These are phyloP conservation scores for Palaemon carinicauda DNA, from an alignment of 1,140 invertebrate species.

Conservation along the genomic window DNA sequence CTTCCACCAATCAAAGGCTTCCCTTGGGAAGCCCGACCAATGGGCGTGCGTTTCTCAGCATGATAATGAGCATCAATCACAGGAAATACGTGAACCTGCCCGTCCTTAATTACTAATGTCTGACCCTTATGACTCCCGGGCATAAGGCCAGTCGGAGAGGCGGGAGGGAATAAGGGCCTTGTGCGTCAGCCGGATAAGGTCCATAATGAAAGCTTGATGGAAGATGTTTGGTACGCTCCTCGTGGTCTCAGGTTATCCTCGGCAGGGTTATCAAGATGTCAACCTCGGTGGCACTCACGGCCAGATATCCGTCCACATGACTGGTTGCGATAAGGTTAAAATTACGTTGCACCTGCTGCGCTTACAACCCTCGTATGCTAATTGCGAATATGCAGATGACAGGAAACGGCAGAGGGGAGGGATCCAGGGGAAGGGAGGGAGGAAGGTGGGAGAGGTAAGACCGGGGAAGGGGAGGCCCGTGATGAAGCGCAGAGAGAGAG, in stretches of 20 bases:
- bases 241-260: constrained; percentile 20
- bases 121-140: background rate
- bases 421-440: background rate
- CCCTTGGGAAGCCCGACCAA: constrained; percentile 30
- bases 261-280: constrained; percentile 48
- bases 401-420: constrained; percentile 27
- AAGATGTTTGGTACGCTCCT: constrained; percentile 7
- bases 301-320: constrained; percentile 8
- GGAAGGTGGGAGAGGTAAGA: background rate
- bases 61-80: constrained; percentile 56
- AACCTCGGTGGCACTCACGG: background rate
- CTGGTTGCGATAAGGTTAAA: constrained; percentile 25
- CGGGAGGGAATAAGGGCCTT: too few relatives aligned
- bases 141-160: too few relatives aligned
- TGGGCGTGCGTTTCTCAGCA: constrained; percentile 46
- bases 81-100: constrained; percentile 50
- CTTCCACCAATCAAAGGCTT: constrained; percentile 35
- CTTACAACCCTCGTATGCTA: constrained; percentile 51
- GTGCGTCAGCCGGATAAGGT: background rate
- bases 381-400: constrained; percentile 56
- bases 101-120: constrained; percentile 55
- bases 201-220: background rate
- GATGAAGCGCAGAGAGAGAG: background rate
- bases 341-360: background rate
- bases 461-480: background rate